These are phyloP conservation scores for Julus scanicus DNA, from an alignment of 2,888 invertebrate genomes.

Conservation along the genomic window DNA sequence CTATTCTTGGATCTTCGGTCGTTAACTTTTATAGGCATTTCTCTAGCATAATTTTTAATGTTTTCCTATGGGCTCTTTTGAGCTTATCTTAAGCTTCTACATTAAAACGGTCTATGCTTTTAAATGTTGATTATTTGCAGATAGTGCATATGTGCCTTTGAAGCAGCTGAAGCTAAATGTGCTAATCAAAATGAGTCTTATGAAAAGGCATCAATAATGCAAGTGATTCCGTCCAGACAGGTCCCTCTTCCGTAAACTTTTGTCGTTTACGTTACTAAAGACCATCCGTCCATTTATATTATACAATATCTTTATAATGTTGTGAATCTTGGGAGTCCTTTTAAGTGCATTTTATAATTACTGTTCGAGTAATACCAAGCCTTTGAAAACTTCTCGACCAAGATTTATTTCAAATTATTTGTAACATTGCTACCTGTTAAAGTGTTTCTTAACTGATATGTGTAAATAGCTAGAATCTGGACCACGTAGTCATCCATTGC, in stretches of 20 bases:
- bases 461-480: background rate
- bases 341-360: background rate
- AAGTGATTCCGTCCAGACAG: background rate
- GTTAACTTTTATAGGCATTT: background rate
- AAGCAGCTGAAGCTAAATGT: background rate
- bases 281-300: background rate
- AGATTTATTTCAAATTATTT: background rate
- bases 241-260: background rate
- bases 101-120: background rate
- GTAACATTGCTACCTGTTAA: background rate
- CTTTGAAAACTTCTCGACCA: background rate
- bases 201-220: background rate
- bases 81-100: background rate
- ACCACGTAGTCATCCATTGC: background rate
- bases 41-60: slow-evolving; percentile 10
- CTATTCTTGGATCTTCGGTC: background rate
- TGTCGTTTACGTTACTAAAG: background rate
- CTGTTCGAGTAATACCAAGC: background rate
- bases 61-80: background rate
- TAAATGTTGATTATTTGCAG: background rate
- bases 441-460: background rate
- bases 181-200: background rate
- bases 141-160: background rate
- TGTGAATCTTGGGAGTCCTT: background rate
- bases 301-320: background rate